These are phyloP conservation scores for Lasiurus cinereus DNA, from an alignment of 2,113 vertebrate species.

Conservation along the genomic window DNA sequence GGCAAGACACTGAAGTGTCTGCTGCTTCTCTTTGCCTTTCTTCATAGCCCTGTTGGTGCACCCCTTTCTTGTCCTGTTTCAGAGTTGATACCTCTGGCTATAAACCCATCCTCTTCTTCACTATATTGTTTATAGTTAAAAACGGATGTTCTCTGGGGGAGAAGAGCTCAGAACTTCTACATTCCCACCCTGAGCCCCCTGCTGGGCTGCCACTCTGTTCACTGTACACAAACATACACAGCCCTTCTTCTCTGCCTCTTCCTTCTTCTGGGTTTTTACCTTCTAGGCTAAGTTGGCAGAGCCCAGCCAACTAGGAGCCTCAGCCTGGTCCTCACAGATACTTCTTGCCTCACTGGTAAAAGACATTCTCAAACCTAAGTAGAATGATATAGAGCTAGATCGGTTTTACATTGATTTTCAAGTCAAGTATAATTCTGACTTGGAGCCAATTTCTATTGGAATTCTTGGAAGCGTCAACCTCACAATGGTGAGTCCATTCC, in stretches of 20 bases:
- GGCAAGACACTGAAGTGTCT: no score
- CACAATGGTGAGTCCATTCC: neutral
- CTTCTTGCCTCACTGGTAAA: neutral
- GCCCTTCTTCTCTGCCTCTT: rapidly evolving
- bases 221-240: neutral
- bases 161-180: neutral
- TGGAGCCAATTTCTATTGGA: neutral
- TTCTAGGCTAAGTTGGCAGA: neutral
- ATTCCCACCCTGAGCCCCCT: neutral
- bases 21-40: neutral
- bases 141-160: neutral
- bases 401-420: neutral
- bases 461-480: neutral
- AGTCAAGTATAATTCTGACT: neutral
- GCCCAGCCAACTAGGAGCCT: neutral
- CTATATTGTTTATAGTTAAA: neutral
- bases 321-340: neutral
- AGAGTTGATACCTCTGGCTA: neutral
- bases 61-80: neutral
- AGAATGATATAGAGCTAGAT: neutral
- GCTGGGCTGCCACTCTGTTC: neutral
- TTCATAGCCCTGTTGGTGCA: neutral
- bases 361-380: neutral
- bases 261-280: neutral
- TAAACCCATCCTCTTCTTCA: neutral